Percentiles rank a stretch among this genome's conserved stretches.
phyloP scores from a whole-genome alignment of 2,113 vertebrate genomes.

The Dipodomys ordii region DNA sequence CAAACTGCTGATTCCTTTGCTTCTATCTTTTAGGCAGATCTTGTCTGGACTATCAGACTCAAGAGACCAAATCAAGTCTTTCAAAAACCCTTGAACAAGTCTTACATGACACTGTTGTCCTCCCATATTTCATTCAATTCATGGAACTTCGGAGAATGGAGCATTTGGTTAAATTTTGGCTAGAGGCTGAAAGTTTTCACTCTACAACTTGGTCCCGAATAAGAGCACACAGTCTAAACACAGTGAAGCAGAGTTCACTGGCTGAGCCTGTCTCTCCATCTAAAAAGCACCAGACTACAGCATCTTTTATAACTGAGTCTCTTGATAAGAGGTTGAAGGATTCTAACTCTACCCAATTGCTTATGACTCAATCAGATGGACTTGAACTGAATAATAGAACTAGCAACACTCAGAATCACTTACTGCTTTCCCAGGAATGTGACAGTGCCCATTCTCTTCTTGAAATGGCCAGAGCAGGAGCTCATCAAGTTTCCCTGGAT shows the following conservation, averaged over 20 bases:
- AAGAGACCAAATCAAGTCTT: conserved; percentile 96
- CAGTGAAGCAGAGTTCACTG: conserved; percentile 97
- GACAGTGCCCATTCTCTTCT: conserved; percentile 70
- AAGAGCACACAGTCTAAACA: conserved; percentile 96
- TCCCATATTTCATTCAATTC: conserved; percentile 96
- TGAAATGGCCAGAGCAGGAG: conserved; percentile 76
- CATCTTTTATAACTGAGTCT: conserved; percentile 73
- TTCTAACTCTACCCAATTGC: conserved; percentile 60
- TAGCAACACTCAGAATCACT: conserved; percentile 78
- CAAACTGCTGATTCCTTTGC: conserved; percentile 60
- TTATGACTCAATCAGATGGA: conserved; percentile 67
- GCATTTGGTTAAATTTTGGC: conserved; percentile 96
- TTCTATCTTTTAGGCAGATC: conserved; percentile 92
- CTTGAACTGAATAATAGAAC: conserved; percentile 69
- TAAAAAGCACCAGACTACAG: conserved; percentile 80
- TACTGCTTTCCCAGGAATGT: conserved; percentile 80
- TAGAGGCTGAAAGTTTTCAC: conserved; percentile 97
- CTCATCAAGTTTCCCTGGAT: conserved; percentile 77
- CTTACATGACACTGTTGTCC: conserved; percentile 92
- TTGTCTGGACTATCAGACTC: conserved; percentile 95
- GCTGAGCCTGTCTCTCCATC: conserved; percentile 92
- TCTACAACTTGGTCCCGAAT: conserved; percentile 96
- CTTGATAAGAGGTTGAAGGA: conserved; percentile 84
- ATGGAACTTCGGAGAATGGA: conserved; percentile 94
- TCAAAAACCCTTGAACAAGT: conserved; percentile 98